These are phyloP conservation scores for Harpegnathos saltator DNA, from an alignment of 1,140 invertebrate species.

Conservation along the genomic window DNA sequence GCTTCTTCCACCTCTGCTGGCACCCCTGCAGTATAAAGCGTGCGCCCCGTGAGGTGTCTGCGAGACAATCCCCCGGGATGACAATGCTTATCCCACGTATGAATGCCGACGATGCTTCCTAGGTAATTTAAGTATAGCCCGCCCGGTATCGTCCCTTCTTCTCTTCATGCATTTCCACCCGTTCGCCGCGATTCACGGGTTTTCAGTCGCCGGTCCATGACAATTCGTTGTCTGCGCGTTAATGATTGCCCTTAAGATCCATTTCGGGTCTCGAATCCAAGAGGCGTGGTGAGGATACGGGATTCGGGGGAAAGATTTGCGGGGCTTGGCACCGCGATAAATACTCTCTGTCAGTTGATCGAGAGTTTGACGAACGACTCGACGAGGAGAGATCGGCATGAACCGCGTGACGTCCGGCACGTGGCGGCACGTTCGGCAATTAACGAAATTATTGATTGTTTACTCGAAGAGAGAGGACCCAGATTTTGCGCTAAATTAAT, in stretches of 20 bases:
- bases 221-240: slow-evolving; percentile 65
- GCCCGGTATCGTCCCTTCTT: slow-evolving; percentile 17
- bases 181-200: slow-evolving; percentile 25
- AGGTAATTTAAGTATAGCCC: slow-evolving; percentile 78
- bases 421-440: no score
- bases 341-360: not conserved
- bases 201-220: slow-evolving; percentile 59
- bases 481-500: no score
- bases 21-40: slow-evolving; percentile 74
- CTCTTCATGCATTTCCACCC: slow-evolving; percentile 9
- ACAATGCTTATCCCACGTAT: slow-evolving; percentile 82
- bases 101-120: slow-evolving; percentile 75
- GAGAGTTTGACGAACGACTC: not conserved
- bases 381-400: no score
- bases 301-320: not conserved
- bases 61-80: slow-evolving; percentile 81
- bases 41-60: slow-evolving; percentile 79
- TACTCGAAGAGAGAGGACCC: no score
- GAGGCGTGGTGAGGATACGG: not conserved
- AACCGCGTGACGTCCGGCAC: no score
- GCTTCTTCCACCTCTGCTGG: slow-evolving; percentile 41
- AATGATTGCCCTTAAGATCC: slow-evolving; percentile 62
- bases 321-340: not conserved
- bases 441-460: no score
- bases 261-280: slow-evolving; percentile 4